Percentiles rank a stretch among this genome's conserved stretches.
Evolutionary conservation across 2,113 vertebrate species (phyloP).

Genomic region (Rhizomys pruinosus): DNA sequence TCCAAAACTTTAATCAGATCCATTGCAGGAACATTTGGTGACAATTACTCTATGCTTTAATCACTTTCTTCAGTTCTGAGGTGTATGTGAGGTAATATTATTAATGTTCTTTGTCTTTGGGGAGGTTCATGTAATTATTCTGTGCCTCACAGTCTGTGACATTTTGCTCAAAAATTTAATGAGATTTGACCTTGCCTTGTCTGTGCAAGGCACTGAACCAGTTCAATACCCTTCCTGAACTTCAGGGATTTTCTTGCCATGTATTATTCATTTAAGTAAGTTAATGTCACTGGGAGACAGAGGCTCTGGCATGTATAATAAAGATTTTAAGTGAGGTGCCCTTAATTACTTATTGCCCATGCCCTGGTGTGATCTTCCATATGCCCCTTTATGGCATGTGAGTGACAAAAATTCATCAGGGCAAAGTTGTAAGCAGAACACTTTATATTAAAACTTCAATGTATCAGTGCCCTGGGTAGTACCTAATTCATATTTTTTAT

Average conservation of each 20-base stretch:
- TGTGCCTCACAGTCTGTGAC: neutral
- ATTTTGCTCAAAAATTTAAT: conserved; percentile 69
- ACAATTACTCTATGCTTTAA: conserved; percentile 15
- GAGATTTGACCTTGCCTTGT: conserved; percentile 50
- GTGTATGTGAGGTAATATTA: conserved; percentile 46
- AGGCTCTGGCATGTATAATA: conserved; percentile 51
- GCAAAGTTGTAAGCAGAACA: conserved; percentile 67
- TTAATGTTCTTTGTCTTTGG: conserved; percentile 42
- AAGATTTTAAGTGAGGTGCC: conserved; percentile 71
- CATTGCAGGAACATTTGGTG: conserved; percentile 43
- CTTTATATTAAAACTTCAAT: conserved; percentile 75
- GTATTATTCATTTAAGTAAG: conserved; percentile 74
- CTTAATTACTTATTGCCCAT: conserved; percentile 70
- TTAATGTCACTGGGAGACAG: conserved; percentile 63
- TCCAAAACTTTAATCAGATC: conserved; percentile 48
- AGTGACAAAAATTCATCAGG: conserved; percentile 73
- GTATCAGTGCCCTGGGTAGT: conserved; percentile 54
- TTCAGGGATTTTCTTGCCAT: conserved; percentile 55
- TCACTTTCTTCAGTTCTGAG: conserved; percentile 39
- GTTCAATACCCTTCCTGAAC: conserved; percentile 64
- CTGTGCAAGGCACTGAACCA: conserved; percentile 51
- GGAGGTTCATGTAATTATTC: conserved; percentile 30
- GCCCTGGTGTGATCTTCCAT: conserved; percentile 36
- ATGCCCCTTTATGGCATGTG: neutral
- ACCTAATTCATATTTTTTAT: conserved; percentile 75